Conservation (phyloP, 2,888 invertebrate species). For the Tanypteryx hageni region DNA sequence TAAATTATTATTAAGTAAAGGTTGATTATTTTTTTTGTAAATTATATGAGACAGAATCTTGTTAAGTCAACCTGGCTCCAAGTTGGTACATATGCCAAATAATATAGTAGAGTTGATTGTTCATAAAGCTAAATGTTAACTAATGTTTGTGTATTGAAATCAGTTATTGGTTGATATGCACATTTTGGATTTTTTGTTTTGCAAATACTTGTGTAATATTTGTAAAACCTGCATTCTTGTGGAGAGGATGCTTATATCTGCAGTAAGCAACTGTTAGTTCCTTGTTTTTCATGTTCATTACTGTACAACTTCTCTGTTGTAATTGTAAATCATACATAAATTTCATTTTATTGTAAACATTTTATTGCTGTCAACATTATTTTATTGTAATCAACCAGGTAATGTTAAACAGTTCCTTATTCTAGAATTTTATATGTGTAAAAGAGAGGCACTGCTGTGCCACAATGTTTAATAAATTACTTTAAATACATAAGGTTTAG, state of each 20-base stretch:
- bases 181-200: neutral
- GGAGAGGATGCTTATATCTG: neutral
- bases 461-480: conserved; percentile 32
- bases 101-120: no score
- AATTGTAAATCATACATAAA: neutral
- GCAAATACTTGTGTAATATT: neutral
- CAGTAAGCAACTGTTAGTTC: neutral
- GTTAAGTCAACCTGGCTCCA: no score
- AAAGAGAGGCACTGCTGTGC: conserved; percentile 14
- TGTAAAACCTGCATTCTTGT: neutral
- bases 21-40: no score
- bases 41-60: no score
- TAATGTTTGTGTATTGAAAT: no score
- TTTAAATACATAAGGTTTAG: conserved; percentile 21
- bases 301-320: conserved; percentile 22
- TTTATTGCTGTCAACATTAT: neutral
- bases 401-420: neutral
- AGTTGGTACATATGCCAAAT: no score
- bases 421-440: neutral
- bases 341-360: neutral
- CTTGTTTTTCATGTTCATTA: conserved; percentile 23
- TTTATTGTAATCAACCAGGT: neutral
- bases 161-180: neutral
- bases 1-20: no score
- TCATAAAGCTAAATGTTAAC: no score